Conservation (phyloP, 2,888 invertebrate species). For the Drosophila affinis region DNA sequence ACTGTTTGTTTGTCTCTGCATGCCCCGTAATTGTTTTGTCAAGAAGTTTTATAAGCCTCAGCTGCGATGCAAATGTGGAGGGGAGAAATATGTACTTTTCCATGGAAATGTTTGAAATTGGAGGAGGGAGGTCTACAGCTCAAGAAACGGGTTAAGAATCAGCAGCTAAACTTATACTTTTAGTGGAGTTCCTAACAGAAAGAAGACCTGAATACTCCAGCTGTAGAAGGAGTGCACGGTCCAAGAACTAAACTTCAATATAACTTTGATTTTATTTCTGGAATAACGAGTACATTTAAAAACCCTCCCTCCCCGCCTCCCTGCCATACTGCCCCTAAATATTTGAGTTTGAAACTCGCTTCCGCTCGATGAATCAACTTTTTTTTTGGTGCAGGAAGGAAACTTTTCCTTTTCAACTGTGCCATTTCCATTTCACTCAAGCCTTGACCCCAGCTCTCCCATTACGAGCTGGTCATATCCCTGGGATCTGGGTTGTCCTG, state of each 20-base stretch:
- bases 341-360: conserved; percentile 32
- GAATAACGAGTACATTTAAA: not conserved
- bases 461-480: conserved; percentile 12
- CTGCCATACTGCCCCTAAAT: not conserved
- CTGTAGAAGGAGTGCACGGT: no score
- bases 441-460: conserved; percentile 19
- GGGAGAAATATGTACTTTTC: conserved; percentile 19
- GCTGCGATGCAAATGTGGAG: conserved; percentile 33
- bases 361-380: conserved; percentile 38
- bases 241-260: conserved; percentile 2
- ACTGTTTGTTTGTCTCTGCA: conserved; percentile 47
- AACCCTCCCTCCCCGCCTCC: conserved; percentile 4
- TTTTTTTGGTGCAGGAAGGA: not conserved
- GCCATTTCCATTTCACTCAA: conserved; percentile 40
- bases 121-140: conserved; percentile 12
- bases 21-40: conserved; percentile 43
- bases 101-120: conserved; percentile 32
- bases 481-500: conserved; percentile 36
- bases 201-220: no score
- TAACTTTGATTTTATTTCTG: not conserved
- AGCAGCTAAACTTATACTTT: not conserved
- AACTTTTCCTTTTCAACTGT: conserved; percentile 44
- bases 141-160: not conserved
- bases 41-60: conserved; percentile 37
- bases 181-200: not conserved